Conservation (phyloP, 2,797 vertebrate genomes). For the Hoplostethus atlanticus region DNA sequence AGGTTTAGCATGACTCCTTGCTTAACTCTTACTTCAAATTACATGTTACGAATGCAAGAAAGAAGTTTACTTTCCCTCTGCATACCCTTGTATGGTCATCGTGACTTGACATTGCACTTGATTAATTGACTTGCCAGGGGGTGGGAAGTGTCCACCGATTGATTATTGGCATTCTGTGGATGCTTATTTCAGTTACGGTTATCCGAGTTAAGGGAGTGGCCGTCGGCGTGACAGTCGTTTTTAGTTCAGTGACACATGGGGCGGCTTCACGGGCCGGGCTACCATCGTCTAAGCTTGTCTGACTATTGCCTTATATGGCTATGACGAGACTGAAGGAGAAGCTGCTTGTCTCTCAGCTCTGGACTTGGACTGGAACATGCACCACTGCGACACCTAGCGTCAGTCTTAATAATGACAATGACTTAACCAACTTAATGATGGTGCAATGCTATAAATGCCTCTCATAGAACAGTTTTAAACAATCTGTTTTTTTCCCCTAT, state of each 20-base stretch:
- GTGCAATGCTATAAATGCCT: not conserved
- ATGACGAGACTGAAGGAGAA: conserved; percentile 80
- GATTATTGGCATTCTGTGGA: not conserved
- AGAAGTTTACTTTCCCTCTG: not conserved
- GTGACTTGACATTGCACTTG: conserved; percentile 15
- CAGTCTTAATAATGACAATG: conserved; percentile 2
- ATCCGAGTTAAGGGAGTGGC: conserved; percentile 64
- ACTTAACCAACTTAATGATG: not conserved
- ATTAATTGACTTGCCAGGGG: not conserved
- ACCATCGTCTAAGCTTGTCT: conserved; percentile 56
- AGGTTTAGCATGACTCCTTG: not conserved
- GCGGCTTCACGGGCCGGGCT: conserved; percentile 58
- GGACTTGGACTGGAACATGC: conserved; percentile 35
- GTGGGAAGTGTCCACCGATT: not conserved
- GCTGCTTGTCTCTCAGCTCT: conserved; percentile 84
- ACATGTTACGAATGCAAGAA: too few relatives aligned
- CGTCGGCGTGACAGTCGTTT: conserved; percentile 23
- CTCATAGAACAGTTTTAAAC: conserved; percentile 4
- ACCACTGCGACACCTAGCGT: conserved; percentile 88
- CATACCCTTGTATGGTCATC: conserved; percentile 11
- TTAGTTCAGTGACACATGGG: conserved; percentile 38
- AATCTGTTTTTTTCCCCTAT: not conserved
- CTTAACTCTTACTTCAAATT: too few relatives aligned
- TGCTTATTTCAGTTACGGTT: not conserved
- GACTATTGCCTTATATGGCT: conserved; percentile 96